Conservation (phyloP, 2,888 invertebrate species). For the Ceramica pisi region DNA sequence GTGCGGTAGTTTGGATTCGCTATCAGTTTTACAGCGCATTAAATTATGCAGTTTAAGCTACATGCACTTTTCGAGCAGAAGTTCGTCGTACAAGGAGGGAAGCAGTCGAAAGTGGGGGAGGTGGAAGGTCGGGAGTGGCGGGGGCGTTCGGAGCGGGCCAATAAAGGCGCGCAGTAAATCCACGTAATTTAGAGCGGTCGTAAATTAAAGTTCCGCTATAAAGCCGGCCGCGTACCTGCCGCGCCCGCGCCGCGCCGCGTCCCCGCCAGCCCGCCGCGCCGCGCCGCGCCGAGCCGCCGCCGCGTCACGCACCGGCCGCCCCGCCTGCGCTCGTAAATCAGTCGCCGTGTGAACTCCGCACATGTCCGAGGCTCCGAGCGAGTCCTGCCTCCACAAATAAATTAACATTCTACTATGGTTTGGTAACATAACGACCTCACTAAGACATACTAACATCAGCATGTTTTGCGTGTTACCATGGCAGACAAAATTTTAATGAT, state of each 20-base stretch:
- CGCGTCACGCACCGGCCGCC: slow-evolving; percentile 72
- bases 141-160: slow-evolving; percentile 86
- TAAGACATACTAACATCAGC: slow-evolving; percentile 11
- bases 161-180: slow-evolving; percentile 90
- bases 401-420: slow-evolving; percentile 59
- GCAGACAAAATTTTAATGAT: slow-evolving; percentile 5
- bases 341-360: slow-evolving; percentile 80
- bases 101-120: slow-evolving; percentile 71
- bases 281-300: slow-evolving; percentile 73
- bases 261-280: slow-evolving; percentile 59
- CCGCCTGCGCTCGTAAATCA: slow-evolving; percentile 72
- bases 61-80: slow-evolving; percentile 77
- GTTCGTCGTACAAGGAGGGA: slow-evolving; percentile 76
- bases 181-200: slow-evolving; percentile 90
- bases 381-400: slow-evolving; percentile 62
- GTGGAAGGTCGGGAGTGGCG: slow-evolving; percentile 74
- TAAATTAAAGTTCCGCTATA: slow-evolving; percentile 90
- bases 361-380: slow-evolving; percentile 61
- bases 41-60: slow-evolving; percentile 79
- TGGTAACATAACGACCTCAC: slow-evolving; percentile 48
- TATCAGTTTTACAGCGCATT: slow-evolving; percentile 77
- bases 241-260: slow-evolving; percentile 75
- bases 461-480: slow-evolving; percentile 10
- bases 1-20: slow-evolving; percentile 66
- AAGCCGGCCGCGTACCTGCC: slow-evolving; percentile 87